A percentile compares a stretch with the other conserved stretches of the same genome.
These are phyloP conservation scores for Dorcus hopei DNA, from an alignment of 2,888 invertebrate genomes.

Conservation along the genomic window DNA sequence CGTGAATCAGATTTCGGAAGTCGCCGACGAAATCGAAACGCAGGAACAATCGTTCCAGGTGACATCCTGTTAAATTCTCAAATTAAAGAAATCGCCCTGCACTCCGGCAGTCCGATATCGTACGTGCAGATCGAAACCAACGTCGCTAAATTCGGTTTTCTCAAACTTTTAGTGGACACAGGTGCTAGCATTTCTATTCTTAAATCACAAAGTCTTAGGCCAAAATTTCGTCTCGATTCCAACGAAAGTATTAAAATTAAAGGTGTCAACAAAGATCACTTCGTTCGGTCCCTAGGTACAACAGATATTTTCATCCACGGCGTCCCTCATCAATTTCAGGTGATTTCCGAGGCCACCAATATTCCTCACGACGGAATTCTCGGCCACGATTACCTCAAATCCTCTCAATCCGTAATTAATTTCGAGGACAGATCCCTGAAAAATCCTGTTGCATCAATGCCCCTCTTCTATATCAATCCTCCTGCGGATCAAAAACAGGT, in stretches of 20 bases:
- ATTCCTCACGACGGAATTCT: conserved; percentile 1
- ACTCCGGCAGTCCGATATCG: neutral
- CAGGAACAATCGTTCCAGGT: neutral
- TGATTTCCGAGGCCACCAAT: neutral
- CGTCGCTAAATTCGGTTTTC: neutral
- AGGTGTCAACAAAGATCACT: neutral
- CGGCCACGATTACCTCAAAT: neutral
- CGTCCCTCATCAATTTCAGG: neutral
- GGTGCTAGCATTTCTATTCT: neutral
- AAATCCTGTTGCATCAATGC: neutral
- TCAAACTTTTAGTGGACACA: conserved; percentile 1
- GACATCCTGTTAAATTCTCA: neutral
- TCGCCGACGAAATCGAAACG: neutral
- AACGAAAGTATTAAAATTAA: neutral
- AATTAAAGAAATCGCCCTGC: neutral
- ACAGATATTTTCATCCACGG: neutral
- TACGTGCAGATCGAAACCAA: neutral
- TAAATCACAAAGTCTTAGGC: neutral
- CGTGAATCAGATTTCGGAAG: conserved; percentile 1
- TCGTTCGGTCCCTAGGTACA: neutral
- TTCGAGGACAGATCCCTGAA: neutral
- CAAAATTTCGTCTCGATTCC: neutral
- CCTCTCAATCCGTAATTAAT: neutral
- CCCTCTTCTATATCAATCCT: conserved; percentile 2
- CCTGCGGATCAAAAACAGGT: conserved; percentile 13